Percentiles rank a stretch among this genome's conserved stretches.
Evolutionary conservation across 92 coral and sea anemone genomes (phyloP).

Genomic region (Desmophyllum pertusum): DNA sequence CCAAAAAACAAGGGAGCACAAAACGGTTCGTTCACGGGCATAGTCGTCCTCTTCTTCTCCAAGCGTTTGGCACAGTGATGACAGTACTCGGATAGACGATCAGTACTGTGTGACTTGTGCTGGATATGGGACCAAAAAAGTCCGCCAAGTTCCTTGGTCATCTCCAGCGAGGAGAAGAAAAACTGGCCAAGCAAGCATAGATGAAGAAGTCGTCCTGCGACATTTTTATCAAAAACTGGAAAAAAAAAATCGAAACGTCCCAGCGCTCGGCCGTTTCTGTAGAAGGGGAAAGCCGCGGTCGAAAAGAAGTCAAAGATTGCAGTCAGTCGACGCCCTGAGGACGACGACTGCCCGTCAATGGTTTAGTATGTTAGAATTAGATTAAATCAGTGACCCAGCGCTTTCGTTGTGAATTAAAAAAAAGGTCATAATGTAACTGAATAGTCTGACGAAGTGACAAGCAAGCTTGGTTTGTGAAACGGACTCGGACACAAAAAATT

Average conservation of each 20-base stretch:
- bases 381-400: background rate
- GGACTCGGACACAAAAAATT: no score
- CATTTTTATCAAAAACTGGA: no score
- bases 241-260: no score
- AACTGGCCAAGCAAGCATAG: background rate
- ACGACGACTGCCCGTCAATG: conserved; percentile 5
- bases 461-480: no score
- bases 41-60: background rate
- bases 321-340: background rate
- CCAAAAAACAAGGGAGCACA: no score
- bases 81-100: background rate
- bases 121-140: background rate
- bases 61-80: background rate
- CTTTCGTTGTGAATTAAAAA: background rate
- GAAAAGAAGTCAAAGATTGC: conserved; percentile 17
- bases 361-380: background rate
- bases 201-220: no score
- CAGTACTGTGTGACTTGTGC: background rate
- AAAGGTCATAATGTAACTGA: background rate
- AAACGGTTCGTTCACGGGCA: background rate
- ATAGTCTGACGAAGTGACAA: no score
- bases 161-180: background rate
- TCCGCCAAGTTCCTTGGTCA: background rate
- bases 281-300: background rate
- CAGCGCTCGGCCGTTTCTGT: no score